A percentile compares a stretch with the other conserved stretches of the same genome.
Conservation (phyloP, 2,797 vertebrate genomes). For the Salarias fasciatus region DNA sequence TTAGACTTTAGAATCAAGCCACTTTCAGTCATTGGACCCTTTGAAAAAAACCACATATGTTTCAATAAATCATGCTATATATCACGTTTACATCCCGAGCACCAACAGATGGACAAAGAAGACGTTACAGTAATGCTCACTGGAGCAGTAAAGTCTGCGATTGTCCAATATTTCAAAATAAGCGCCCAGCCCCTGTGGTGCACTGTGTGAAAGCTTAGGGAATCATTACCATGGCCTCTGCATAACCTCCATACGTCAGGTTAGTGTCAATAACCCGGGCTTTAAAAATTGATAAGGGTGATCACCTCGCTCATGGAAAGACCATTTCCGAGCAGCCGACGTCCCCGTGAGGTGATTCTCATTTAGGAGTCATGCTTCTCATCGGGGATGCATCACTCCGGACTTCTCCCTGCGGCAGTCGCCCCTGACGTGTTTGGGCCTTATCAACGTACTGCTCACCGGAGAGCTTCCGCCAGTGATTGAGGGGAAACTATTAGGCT, state of each 20-base stretch:
- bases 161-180: slow-evolving; percentile 47
- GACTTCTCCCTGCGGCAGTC: slow-evolving; percentile 49
- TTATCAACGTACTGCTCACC: slow-evolving; percentile 52
- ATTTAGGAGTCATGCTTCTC: slow-evolving; percentile 63
- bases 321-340: slow-evolving; percentile 47
- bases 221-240: slow-evolving; percentile 79
- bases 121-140: slow-evolving; percentile 55
- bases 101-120: slow-evolving; percentile 55
- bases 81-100: slow-evolving; percentile 11
- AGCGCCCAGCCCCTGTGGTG: slow-evolving; percentile 55
- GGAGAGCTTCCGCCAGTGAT: slow-evolving; percentile 32
- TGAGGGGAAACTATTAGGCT: slow-evolving; percentile 48
- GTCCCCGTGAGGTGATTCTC: slow-evolving; percentile 62
- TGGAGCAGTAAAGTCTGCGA: slow-evolving; percentile 44
- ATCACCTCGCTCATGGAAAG: slow-evolving; percentile 65
- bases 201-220: slow-evolving; percentile 55
- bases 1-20: no score
- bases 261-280: slow-evolving; percentile 78
- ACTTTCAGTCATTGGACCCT: neutral
- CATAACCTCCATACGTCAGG: slow-evolving; percentile 81
- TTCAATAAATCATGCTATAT: slow-evolving; percentile 6
- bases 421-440: slow-evolving; percentile 32
- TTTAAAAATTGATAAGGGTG: slow-evolving; percentile 84
- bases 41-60: neutral
- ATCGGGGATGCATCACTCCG: slow-evolving; percentile 49